These are phyloP conservation scores for Laterallus jamaicensis DNA, from an alignment of 2,113 vertebrate species.

Conservation along the genomic window DNA sequence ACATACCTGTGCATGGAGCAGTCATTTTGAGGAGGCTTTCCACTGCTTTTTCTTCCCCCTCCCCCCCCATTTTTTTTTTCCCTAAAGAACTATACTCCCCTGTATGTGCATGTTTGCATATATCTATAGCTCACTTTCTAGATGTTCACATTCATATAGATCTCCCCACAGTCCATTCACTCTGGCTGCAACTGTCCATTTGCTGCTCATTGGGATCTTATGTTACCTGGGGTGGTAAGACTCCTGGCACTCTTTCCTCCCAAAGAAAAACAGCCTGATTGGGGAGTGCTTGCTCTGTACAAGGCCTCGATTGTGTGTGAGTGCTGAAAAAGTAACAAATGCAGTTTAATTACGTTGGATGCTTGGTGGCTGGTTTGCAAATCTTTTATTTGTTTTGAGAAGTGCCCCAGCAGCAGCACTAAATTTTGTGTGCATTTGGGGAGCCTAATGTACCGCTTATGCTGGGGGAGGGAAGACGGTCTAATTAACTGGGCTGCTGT, in stretches of 20 bases:
- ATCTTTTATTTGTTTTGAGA: conserved; percentile 84
- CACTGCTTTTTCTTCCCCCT: not conserved
- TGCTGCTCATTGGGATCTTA: conserved; percentile 70
- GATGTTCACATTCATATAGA: conserved; percentile 39
- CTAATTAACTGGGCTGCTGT: conserved; percentile 77
- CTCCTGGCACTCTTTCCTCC: conserved; percentile 76
- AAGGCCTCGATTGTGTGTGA: conserved; percentile 80
- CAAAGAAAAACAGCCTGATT: conserved; percentile 77
- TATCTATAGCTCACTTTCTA: not conserved
- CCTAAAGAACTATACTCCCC: conserved; percentile 28
- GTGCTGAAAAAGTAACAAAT: conserved; percentile 79
- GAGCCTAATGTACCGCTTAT: conserved; percentile 56
- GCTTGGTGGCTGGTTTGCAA: conserved; percentile 80
- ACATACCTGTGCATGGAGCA: conserved; percentile 63
- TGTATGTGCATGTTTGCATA: conserved; percentile 43
- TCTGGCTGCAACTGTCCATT: conserved; percentile 68
- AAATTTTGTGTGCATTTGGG: conserved; percentile 77
- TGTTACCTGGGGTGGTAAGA: conserved; percentile 71
- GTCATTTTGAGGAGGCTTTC: conserved; percentile 45
- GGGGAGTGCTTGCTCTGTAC: conserved; percentile 69
- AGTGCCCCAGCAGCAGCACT: conserved; percentile 69
- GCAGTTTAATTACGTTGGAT: conserved; percentile 82
- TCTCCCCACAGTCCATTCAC: conserved; percentile 65
- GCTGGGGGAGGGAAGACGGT: conserved; percentile 66
- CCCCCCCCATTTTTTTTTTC: not conserved